phyloP scores from a whole-genome alignment of 2,797 vertebrate genomes.

The Mus minutoides region DNA sequence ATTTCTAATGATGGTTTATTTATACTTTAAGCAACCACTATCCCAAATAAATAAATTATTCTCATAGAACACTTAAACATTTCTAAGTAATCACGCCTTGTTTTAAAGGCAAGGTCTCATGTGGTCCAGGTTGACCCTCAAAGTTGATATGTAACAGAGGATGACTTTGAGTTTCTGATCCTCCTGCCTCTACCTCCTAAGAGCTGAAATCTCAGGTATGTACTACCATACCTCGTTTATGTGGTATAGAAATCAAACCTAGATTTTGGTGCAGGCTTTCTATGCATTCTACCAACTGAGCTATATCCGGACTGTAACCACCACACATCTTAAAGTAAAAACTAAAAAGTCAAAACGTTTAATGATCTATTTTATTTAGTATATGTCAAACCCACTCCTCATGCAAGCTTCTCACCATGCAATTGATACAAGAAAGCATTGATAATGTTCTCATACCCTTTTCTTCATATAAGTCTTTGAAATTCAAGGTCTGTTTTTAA shows the following conservation, averaged over 20 bases:
- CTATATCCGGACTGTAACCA: background rate
- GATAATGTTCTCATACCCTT: background rate
- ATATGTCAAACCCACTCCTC: background rate
- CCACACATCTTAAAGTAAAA: background rate
- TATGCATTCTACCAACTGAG: background rate
- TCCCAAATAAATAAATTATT: background rate
- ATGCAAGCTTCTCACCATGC: background rate
- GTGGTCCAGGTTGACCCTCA: background rate
- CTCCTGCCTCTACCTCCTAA: background rate
- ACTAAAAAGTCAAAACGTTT: background rate
- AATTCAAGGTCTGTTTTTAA: slow-evolving; percentile 25
- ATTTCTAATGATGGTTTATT: background rate
- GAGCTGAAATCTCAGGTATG: too few relatives aligned
- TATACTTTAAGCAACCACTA: background rate
- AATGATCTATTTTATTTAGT: slow-evolving; percentile 34
- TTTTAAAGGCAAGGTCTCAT: background rate
- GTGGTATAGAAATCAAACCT: background rate
- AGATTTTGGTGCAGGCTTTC: background rate
- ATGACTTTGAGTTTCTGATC: background rate
- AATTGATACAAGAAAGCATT: background rate
- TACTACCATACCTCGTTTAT: background rate
- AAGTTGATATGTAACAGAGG: too few relatives aligned
- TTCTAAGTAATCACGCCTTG: background rate
- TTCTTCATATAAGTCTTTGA: background rate
- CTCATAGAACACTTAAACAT: background rate